Evolutionary conservation across 2,888 invertebrate species (phyloP).

Genomic region (Zhuqinia jingwanae): DNA sequence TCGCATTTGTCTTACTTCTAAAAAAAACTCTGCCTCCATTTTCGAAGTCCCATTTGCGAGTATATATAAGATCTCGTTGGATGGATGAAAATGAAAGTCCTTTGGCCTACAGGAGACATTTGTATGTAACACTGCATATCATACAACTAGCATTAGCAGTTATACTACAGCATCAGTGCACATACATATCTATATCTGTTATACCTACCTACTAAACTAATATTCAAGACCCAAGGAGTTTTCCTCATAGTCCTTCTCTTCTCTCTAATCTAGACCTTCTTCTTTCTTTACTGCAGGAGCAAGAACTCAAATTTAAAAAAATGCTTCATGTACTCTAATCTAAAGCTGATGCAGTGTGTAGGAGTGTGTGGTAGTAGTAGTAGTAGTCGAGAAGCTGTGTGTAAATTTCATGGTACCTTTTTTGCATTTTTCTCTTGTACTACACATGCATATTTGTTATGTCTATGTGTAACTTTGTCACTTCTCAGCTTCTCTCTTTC

Average conservation of each 20-base stretch:
- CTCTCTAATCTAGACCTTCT: no score
- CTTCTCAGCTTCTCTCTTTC: slow-evolving; percentile 21
- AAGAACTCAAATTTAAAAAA: slow-evolving; percentile 35
- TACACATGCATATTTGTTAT: background rate
- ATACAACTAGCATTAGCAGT: no score
- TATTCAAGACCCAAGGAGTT: no score
- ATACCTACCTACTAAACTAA: no score
- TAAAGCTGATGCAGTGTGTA: slow-evolving; percentile 52
- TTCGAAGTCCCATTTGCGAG: slow-evolving; percentile 62
- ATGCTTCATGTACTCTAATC: slow-evolving; percentile 24
- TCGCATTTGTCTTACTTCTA: slow-evolving; percentile 60
- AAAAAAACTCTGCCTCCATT: slow-evolving; percentile 52
- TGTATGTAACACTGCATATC: slow-evolving; percentile 13
- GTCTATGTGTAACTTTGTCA: slow-evolving; percentile 13
- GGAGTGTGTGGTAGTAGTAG: no score
- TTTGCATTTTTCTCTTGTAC: slow-evolving; percentile 19
- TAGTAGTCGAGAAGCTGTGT: no score
- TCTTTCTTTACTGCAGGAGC: background rate
- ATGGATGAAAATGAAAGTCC: slow-evolving; percentile 64
- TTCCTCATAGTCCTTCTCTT: no score
- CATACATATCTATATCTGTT: no score
- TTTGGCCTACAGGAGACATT: slow-evolving; percentile 35
- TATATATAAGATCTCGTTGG: slow-evolving; percentile 63
- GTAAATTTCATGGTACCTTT: slow-evolving; percentile 55
- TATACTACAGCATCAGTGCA: no score